phyloP scores from a whole-genome alignment of 2,797 vertebrate genomes.

The Jordanella pulchra region DNA sequence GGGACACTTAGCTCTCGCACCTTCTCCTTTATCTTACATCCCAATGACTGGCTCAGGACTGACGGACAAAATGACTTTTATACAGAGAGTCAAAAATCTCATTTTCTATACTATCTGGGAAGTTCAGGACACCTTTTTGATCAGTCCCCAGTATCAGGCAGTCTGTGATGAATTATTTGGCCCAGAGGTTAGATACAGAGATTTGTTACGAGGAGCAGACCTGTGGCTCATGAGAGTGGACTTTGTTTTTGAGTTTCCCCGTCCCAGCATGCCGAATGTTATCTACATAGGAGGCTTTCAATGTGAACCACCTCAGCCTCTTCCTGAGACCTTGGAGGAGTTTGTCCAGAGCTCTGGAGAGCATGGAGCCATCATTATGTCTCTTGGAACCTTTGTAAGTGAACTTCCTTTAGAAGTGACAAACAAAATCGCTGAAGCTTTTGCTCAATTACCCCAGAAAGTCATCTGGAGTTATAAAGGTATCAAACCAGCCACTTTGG shows the following conservation, averaged over 20 bases:
- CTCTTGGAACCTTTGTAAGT: constrained; percentile 66
- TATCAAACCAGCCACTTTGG: constrained; percentile 53
- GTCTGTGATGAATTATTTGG: constrained; percentile 60
- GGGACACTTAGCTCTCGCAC: constrained; percentile 52
- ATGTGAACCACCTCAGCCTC: constrained; percentile 68
- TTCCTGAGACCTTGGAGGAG: constrained; percentile 71
- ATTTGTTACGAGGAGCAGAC: constrained; percentile 63
- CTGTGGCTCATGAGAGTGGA: constrained; percentile 61
- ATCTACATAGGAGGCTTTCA: constrained; percentile 80
- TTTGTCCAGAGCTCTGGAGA: constrained; percentile 76
- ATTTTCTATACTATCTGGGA: not conserved
- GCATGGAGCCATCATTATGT: constrained; percentile 79
- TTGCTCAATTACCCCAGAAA: constrained; percentile 75
- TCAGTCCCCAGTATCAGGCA: constrained; percentile 31
- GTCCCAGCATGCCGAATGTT: constrained; percentile 75
- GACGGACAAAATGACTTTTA: constrained; percentile 56
- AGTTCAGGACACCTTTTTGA: not conserved
- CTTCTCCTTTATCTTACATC: constrained; percentile 61
- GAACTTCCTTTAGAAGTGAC: constrained; percentile 25
- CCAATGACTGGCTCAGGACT: constrained; percentile 43
- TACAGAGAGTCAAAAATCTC: constrained; percentile 53
- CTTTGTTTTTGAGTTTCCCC: constrained; percentile 78
- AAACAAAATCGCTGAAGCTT: constrained; percentile 61
- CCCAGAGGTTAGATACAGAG: constrained; percentile 38
- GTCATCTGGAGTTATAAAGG: constrained; percentile 76